phyloP scores from a whole-genome alignment of 1,140 invertebrate species.

The Laodelphax striatellus region DNA sequence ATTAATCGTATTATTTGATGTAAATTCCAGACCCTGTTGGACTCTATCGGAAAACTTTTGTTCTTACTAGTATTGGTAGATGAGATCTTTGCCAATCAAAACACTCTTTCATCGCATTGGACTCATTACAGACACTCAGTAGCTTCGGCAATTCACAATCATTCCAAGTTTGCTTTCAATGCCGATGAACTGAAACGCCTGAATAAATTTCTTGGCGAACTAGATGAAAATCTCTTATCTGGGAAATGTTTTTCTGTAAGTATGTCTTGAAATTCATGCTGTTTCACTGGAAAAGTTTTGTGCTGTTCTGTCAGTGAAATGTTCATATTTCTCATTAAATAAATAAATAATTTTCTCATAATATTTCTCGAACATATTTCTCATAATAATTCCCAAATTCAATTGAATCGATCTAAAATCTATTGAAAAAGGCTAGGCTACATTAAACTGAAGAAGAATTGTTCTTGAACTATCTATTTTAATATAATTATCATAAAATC shows the following conservation, averaged over 20 bases:
- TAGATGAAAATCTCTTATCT: conserved; percentile 40
- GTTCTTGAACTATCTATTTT: too few species aligned
- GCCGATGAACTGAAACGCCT: conserved; percentile 45
- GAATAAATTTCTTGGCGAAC: conserved; percentile 49
- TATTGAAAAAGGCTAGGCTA: too few species aligned
- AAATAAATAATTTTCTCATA: too few species aligned
- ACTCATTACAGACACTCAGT: conserved; percentile 55
- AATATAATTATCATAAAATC: too few species aligned
- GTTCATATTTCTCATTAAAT: too few species aligned
- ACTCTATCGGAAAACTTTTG: conserved; percentile 52
- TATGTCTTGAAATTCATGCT: not conserved
- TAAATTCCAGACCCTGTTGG: conserved; percentile 39
- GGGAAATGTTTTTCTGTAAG: conserved; percentile 50
- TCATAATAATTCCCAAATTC: too few species aligned
- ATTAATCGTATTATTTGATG: too few species aligned
- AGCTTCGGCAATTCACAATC: conserved; percentile 53
- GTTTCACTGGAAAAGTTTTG: not conserved
- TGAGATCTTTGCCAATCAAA: conserved; percentile 48
- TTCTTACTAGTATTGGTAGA: conserved; percentile 59
- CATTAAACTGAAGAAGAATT: too few species aligned
- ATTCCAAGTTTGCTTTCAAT: conserved; percentile 44
- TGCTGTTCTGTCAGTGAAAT: too few species aligned
- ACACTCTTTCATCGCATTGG: conserved; percentile 54
- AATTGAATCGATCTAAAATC: too few species aligned
- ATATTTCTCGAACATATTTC: too few species aligned